Base-by-base conservation (phyloP, 1,140 invertebrate species). In the Popillia japonica region DNA sequence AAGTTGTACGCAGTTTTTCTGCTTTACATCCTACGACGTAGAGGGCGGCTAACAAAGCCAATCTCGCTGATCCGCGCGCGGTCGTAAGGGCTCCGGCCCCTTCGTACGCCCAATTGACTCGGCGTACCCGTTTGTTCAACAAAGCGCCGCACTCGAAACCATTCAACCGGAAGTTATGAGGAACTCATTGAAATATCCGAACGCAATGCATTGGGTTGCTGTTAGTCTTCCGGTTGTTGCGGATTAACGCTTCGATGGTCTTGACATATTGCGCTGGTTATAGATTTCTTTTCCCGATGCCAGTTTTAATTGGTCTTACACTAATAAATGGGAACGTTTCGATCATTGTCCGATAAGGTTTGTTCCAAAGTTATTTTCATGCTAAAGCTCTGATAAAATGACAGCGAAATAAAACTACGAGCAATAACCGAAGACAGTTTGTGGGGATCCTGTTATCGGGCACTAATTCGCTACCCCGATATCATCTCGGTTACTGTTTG, bases 91-190 rank as follows among this genome's bases (percentile, higher is more conserved):
- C 77, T 79, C 64, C 78, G 75, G 75, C 81, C 81, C n/a, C 77
- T 80, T 73, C 74, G 79, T 79, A 84, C 81, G 83, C 82, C 83
- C 83, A 84, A 84, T 84, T 84, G 83, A 82, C 82, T 83, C 81
- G 79, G 79, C 80, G 61, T 68, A 81, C 82, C 76, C 82, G 80
- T 78, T 79, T 78, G 77, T 78, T 77, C 78, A 79, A 80, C 81
- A 80, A 80, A 80, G 79, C 75, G 76, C 78, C 79, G 79, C 79
- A 80, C 79, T 81, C 79, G 48, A 64, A 72, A 79, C 77, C 79
- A 78, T 79, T 81, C 80, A 80, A 79, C 83, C 81, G 82, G 82
- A 83, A 83, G 82, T 83, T 83, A 82, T 83, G 82, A 83, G 80
- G 78, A 79, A 80, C 79, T 82, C 81, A 83, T 83, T 82, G 82